Conservation (phyloP, 1,140 invertebrate genomes). For the Piezodorus guildinii region DNA sequence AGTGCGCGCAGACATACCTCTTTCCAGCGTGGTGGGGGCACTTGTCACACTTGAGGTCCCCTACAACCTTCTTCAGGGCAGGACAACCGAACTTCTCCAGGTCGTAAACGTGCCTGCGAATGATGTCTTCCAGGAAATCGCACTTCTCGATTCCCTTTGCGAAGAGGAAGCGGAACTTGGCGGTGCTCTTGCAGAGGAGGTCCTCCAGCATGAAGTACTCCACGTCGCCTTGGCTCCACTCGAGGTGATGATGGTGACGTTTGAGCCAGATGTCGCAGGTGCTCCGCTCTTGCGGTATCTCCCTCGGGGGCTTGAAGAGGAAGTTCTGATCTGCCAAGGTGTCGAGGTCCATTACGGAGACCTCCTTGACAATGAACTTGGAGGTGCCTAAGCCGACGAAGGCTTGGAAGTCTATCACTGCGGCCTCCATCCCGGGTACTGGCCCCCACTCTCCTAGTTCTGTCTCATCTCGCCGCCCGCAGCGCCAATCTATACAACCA, state of each 20-base stretch:
- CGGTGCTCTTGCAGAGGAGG: not conserved
- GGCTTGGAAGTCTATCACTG: not conserved
- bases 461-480: too few species aligned
- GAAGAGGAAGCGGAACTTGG: not conserved
- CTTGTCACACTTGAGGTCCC: not conserved
- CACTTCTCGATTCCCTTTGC: constrained; percentile 1
- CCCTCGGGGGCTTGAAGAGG: constrained; percentile 3
- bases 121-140: not conserved
- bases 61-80: not conserved
- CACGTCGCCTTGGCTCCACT: not conserved
- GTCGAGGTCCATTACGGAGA: not conserved
- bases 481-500: too few species aligned
- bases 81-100: not conserved
- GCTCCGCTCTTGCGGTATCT: not conserved
- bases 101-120: not conserved
- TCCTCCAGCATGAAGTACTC: not conserved
- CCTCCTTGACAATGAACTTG: constrained; percentile 6
- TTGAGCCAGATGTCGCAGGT: not conserved
- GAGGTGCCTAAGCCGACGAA: not conserved
- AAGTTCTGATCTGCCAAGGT: not conserved
- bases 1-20: not conserved
- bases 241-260: not conserved
- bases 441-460: not conserved
- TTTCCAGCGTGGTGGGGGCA: not conserved
- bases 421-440: not conserved